These are phyloP conservation scores for Hippocampus comes DNA, from an alignment of 2,113 vertebrate species.

Conservation along the genomic window DNA sequence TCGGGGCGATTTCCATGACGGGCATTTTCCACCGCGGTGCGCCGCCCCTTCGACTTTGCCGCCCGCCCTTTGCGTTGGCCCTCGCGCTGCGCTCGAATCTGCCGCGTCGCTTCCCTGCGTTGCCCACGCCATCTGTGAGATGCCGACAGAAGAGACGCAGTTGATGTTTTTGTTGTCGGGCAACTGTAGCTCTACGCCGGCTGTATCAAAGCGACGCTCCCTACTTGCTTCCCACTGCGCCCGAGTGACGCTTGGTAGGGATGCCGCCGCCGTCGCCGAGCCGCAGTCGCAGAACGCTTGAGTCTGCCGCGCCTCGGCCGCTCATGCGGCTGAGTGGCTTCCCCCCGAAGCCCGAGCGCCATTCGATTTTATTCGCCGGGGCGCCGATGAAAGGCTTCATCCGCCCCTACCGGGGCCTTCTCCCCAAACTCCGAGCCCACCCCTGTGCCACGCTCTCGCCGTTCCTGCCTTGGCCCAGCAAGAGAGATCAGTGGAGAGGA, in stretches of 20 bases:
- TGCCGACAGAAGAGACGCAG: conserved; percentile 33
- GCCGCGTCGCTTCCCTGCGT: conserved; percentile 39
- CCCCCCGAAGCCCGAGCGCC: conserved; percentile 28
- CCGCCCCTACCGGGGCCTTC: conserved; percentile 13
- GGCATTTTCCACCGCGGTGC: conserved; percentile 17
- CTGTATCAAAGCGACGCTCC: not conserved
- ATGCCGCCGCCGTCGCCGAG: conserved; percentile 23
- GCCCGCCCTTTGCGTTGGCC: conserved; percentile 14
- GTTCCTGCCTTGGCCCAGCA: not conserved
- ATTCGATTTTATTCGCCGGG: conserved; percentile 41
- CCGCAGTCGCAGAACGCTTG: conserved; percentile 38
- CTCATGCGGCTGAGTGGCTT: conserved; percentile 46
- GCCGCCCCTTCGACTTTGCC: conserved; percentile 15
- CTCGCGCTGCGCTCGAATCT: conserved; percentile 7
- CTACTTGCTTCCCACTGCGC: conserved; percentile 25
- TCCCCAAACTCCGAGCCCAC: conserved; percentile 24
- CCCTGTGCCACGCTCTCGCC: conserved; percentile 29
- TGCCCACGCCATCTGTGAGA: conserved; percentile 35
- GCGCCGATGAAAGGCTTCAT: conserved; percentile 36
- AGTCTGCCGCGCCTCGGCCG: conserved; percentile 31
- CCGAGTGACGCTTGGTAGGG: conserved; percentile 3
- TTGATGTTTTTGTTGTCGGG: not conserved
- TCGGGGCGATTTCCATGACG: conserved; percentile 1
- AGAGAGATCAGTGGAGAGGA: not conserved
- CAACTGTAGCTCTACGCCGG: no score